A percentile compares a stretch with the other conserved stretches of the same genome.
Conservation (phyloP, 2,113 vertebrate genomes). For the Sceloporus undulatus region DNA sequence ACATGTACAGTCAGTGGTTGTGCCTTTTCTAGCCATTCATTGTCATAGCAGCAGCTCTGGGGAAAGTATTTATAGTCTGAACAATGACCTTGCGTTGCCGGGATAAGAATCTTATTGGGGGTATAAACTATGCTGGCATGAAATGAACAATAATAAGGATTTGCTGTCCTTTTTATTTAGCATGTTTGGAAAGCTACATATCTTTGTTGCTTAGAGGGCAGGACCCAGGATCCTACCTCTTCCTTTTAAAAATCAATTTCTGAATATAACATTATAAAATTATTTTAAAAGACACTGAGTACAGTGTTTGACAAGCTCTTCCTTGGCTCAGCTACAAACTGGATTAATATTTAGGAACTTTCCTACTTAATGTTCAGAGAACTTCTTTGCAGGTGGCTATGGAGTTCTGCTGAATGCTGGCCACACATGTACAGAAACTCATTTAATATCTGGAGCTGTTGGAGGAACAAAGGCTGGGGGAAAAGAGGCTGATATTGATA, state of each 20-base stretch:
- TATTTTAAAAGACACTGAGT: neutral
- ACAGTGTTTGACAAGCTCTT: neutral
- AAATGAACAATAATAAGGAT: constrained; percentile 1
- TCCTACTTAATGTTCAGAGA: neutral
- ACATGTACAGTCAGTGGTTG: neutral
- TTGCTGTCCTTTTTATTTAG: neutral
- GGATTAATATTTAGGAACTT: neutral
- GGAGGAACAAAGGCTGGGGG: neutral
- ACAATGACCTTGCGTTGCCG: constrained; percentile 7
- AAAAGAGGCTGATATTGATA: neutral
- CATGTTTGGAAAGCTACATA: neutral
- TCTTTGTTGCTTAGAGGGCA: neutral
- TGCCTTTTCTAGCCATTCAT: neutral
- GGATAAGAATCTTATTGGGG: neutral
- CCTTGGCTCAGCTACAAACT: neutral
- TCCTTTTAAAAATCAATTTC: constrained; percentile 13
- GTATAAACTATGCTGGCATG: constrained; percentile 22
- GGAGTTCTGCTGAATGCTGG: neutral
- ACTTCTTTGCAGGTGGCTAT: neutral
- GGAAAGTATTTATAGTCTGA: neutral
- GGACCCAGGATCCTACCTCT: neutral
- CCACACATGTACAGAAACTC: neutral
- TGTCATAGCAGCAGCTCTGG: constrained; percentile 3
- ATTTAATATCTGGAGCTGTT: neutral
- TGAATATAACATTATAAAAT: neutral